Percentiles rank a stretch among this genome's conserved stretches.
phyloP scores from a whole-genome alignment of 2,797 vertebrate genomes.

The Pterois miles region DNA sequence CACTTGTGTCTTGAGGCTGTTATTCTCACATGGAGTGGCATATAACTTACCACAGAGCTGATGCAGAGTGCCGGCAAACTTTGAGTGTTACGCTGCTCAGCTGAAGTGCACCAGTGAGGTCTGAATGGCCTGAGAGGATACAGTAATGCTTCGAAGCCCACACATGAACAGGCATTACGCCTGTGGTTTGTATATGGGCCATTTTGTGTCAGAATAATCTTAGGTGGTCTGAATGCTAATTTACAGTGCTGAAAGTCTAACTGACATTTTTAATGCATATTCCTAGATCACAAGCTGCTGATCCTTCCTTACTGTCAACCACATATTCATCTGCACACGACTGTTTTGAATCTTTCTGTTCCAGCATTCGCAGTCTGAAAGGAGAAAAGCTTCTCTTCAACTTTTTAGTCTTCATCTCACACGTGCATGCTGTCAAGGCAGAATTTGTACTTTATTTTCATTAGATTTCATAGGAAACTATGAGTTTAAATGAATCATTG shows the following conservation, averaged over 20 bases:
- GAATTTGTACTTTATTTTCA: slow-evolving; percentile 15
- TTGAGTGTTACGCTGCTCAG: slow-evolving; percentile 19
- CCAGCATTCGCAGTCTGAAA: slow-evolving; percentile 4
- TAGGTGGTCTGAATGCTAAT: slow-evolving; percentile 48
- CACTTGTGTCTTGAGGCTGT: slow-evolving; percentile 25
- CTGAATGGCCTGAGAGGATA: slow-evolving; percentile 38
- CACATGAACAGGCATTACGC: slow-evolving; percentile 28
- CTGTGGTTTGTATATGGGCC: slow-evolving; percentile 34
- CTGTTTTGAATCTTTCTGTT: slow-evolving; percentile 36
- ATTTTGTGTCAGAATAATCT: slow-evolving; percentile 43
- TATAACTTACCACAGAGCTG: slow-evolving; percentile 26
- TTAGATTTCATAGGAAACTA: slow-evolving; percentile 8
- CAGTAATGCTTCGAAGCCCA: slow-evolving; percentile 43
- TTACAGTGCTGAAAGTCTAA: slow-evolving; percentile 37
- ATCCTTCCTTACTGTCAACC: slow-evolving; percentile 40
- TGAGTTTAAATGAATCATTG: slow-evolving; percentile 9
- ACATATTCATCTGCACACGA: slow-evolving; percentile 29
- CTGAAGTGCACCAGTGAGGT: slow-evolving; percentile 31
- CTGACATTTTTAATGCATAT: slow-evolving; percentile 58
- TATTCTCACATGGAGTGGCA: slow-evolving; percentile 16
- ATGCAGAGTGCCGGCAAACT: slow-evolving; percentile 24
- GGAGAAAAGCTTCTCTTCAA: slow-evolving; percentile 35
- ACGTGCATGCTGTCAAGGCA: slow-evolving; percentile 11
- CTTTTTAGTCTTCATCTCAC: slow-evolving; percentile 31
- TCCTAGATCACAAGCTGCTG: slow-evolving; percentile 50